A percentile compares a stretch with the other conserved stretches of the same genome.
Conservation (phyloP, 1,140 invertebrate genomes). For the Bombyx mori region DNA sequence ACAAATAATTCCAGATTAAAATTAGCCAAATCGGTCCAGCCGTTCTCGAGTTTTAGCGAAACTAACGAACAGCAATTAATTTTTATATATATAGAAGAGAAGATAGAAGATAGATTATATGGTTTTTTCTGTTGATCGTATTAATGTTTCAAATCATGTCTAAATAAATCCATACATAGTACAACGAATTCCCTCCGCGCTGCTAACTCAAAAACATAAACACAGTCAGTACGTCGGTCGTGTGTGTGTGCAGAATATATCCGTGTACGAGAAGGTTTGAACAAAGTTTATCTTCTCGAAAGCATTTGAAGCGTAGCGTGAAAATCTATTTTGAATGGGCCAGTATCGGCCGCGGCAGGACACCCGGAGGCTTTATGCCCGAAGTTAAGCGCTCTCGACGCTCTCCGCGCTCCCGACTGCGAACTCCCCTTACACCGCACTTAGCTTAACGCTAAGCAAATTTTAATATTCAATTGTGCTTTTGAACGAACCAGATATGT, state of each 20-base stretch:
- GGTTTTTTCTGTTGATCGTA: no score
- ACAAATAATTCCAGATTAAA: no score
- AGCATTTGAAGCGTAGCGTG: slow-evolving; percentile 51
- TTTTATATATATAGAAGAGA: no score
- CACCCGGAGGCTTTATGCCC: slow-evolving; percentile 50
- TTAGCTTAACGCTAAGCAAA: slow-evolving; percentile 54
- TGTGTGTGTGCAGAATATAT: neutral
- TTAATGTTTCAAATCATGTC: no score
- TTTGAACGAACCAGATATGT: slow-evolving; percentile 38
- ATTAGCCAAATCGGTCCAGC: no score
- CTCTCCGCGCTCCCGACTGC: slow-evolving; percentile 28
- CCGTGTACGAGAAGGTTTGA: slow-evolving; percentile 36
- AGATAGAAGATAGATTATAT: no score
- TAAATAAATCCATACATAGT: no score
- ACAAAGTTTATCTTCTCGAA: slow-evolving; percentile 49
- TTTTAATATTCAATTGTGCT: slow-evolving; percentile 67
- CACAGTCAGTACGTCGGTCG: no score
- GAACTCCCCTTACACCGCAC: slow-evolving; percentile 42
- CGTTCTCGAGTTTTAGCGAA: no score
- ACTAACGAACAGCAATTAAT: no score
- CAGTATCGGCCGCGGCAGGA: slow-evolving; percentile 58
- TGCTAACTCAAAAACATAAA: no score
- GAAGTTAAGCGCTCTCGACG: slow-evolving; percentile 49
- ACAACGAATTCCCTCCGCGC: no score
- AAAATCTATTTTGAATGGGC: slow-evolving; percentile 67